A percentile compares a stretch with the other conserved stretches of the same genome.
Evolutionary conservation across 1,140 invertebrate species (phyloP).

Genomic region (Hyles vespertilio): DNA sequence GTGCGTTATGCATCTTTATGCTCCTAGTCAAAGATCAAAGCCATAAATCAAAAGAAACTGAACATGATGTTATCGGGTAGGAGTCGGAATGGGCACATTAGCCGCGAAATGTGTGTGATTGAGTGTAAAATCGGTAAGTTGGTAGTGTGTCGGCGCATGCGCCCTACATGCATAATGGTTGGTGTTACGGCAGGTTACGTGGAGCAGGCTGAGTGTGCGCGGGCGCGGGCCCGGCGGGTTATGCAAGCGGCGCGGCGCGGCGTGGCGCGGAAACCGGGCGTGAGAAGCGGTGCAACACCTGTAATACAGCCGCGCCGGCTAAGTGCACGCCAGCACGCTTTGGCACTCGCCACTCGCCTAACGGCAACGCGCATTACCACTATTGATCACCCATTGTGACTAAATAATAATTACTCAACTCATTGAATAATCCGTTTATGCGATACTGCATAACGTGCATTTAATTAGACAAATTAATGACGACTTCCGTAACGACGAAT

Average conservation of each 20-base stretch:
- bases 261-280: slow-evolving; percentile 45
- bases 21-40: too few species aligned
- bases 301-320: slow-evolving; percentile 30
- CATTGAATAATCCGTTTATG: too few species aligned
- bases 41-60: too few species aligned
- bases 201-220: not conserved
- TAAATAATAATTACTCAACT: too few species aligned
- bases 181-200: slow-evolving; percentile 62
- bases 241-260: slow-evolving; percentile 51
- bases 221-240: slow-evolving; percentile 39
- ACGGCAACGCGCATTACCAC: slow-evolving; percentile 15
- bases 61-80: too few species aligned
- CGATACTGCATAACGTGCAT: too few species aligned
- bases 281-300: slow-evolving; percentile 45
- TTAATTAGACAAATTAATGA: too few species aligned
- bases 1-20: too few species aligned
- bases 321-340: slow-evolving; percentile 22
- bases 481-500: too few species aligned
- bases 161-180: slow-evolving; percentile 63
- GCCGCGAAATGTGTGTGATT: not conserved
- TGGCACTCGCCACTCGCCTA: slow-evolving; percentile 20
- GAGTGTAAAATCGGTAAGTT: slow-evolving; percentile 7
- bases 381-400: too few species aligned
- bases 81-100: too few species aligned
- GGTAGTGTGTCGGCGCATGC: slow-evolving; percentile 24